Evolutionary conservation across 2,888 invertebrate genomes (phyloP).

Genomic region (Meliscaeva auricollis): DNA sequence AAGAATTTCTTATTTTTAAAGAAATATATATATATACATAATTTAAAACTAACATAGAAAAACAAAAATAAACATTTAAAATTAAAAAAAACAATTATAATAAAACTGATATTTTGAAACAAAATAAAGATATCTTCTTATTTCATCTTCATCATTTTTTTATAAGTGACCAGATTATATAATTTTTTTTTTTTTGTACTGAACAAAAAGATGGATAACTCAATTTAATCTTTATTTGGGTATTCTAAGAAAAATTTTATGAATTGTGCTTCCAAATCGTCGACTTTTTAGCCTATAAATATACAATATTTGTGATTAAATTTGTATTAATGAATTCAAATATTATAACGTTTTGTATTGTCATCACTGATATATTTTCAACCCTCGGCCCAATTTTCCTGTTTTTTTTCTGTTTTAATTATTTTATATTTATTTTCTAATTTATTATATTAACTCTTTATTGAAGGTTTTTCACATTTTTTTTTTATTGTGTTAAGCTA

Average conservation of each 20-base stretch:
- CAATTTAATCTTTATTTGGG: background rate
- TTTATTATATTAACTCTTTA: constrained; percentile 44
- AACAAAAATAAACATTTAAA: constrained; percentile 57
- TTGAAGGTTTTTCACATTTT: constrained; percentile 52
- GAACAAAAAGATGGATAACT: too few relatives aligned
- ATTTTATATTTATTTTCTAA: constrained; percentile 59
- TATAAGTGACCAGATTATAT: constrained; percentile 31
- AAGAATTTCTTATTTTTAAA: constrained; percentile 78
- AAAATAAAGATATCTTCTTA: constrained; percentile 74
- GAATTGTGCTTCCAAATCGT: constrained; percentile 83
- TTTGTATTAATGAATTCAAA: constrained; percentile 4
- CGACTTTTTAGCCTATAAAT: constrained; percentile 41
- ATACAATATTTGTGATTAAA: constrained; percentile 22
- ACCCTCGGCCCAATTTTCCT: constrained; percentile 83
- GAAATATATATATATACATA: constrained; percentile 60
- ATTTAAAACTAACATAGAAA: constrained; percentile 68
- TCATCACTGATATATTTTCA: constrained; percentile 80
- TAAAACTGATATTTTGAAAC: constrained; percentile 76
- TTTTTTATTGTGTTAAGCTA: constrained; percentile 2
- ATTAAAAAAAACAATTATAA: constrained; percentile 66
- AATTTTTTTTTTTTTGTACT: constrained; percentile 34
- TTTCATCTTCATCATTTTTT: constrained; percentile 59
- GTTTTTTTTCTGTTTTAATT: constrained; percentile 77
- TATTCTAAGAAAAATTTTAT: constrained; percentile 56
- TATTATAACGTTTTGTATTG: constrained; percentile 78